phyloP scores from a whole-genome alignment of 2,113 vertebrate species.

The Hippopotamus amphibius region DNA sequence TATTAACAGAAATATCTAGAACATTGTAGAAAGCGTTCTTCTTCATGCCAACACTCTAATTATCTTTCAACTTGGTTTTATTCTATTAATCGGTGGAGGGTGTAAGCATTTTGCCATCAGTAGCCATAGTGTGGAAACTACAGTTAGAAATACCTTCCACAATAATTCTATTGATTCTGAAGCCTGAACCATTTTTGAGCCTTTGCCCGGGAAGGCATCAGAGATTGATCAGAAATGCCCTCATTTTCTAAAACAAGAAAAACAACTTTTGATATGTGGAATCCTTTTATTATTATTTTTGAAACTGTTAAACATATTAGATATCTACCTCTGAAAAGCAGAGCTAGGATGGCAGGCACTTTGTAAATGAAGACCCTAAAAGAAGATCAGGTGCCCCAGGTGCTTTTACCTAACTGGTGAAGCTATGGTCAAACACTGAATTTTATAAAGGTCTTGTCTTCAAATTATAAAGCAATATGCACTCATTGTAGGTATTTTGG shows the following conservation, averaged over 20 bases:
- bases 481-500: not conserved
- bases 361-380: not conserved
- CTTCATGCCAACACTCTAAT: not conserved
- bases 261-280: not conserved
- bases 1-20: not conserved
- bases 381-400: not conserved
- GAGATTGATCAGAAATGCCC: not conserved
- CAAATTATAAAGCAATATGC: not conserved
- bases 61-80: not conserved
- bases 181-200: not conserved
- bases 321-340: not conserved
- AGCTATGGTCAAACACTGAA: not conserved
- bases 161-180: not conserved
- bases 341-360: not conserved
- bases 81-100: not conserved
- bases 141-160: not conserved
- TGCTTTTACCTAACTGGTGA: not conserved
- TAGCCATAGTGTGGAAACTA: not conserved
- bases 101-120: not conserved
- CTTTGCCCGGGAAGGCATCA: not conserved
- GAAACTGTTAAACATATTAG: not conserved
- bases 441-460: not conserved
- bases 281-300: not conserved
- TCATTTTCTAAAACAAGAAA: conserved; percentile 21
- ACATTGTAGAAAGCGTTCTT: not conserved